phyloP scores from a whole-genome alignment of 2,113 vertebrate genomes.

The Jacana jacana region DNA sequence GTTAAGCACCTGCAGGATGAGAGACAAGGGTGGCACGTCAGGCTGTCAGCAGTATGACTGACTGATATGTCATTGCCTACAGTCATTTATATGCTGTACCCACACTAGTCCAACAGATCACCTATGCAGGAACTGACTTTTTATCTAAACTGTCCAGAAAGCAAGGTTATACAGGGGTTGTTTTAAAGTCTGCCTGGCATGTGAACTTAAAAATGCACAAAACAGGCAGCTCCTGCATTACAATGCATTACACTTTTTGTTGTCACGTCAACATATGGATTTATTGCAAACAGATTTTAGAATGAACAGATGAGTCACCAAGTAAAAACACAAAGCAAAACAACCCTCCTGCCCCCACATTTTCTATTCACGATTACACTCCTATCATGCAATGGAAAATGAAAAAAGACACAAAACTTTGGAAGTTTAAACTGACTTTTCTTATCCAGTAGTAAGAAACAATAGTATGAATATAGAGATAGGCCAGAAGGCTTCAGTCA shows the following conservation, averaged over 20 bases:
- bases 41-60: background rate
- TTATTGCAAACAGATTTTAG: background rate
- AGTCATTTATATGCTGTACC: background rate
- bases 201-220: background rate
- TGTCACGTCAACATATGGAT: background rate
- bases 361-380: background rate
- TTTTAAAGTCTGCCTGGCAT: background rate
- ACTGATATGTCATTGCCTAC: background rate
- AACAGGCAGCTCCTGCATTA: background rate
- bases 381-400: background rate
- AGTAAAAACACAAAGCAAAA: background rate
- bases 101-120: background rate
- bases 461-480: background rate
- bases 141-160: background rate
- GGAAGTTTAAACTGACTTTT: background rate
- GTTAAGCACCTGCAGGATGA: background rate
- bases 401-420: background rate
- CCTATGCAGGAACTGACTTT: background rate
- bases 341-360: background rate
- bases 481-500: conserved; percentile 16
- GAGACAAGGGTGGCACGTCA: background rate
- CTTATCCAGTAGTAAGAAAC: background rate
- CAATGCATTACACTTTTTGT: background rate
- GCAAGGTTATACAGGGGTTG: background rate
- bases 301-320: background rate